These are phyloP conservation scores for Lamprotornis superbus DNA, from an alignment of 2,113 vertebrate genomes.

Conservation along the genomic window DNA sequence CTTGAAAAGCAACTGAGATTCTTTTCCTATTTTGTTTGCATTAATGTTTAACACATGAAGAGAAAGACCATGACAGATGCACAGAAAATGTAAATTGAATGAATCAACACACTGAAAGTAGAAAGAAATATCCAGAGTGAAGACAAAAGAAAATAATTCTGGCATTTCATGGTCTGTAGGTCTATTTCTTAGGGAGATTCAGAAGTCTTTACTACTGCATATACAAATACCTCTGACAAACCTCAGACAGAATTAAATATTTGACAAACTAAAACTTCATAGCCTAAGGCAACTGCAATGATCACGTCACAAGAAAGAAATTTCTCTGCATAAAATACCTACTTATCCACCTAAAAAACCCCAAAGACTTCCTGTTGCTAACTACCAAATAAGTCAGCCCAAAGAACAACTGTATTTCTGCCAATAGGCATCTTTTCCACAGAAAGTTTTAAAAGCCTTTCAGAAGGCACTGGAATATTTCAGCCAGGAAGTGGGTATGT, in stretches of 20 bases:
- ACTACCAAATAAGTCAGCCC: not conserved
- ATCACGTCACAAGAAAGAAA: not conserved
- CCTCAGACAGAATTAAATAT: not conserved
- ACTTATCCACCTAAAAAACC: not conserved
- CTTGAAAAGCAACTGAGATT: not conserved
- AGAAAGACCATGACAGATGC: not conserved
- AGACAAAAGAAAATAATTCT: not conserved
- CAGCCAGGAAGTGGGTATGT: accelerated
- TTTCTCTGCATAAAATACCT: not conserved
- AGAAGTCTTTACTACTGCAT: not conserved
- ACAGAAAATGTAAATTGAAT: not conserved
- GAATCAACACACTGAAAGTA: not conserved
- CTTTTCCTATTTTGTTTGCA: not conserved
- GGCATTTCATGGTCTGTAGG: not conserved
- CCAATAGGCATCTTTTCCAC: not conserved
- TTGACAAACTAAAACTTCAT: not conserved
- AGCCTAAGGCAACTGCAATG: not conserved
- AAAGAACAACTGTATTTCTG: not conserved
- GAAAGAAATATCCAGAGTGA: not conserved
- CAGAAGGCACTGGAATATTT: not conserved
- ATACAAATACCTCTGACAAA: not conserved
- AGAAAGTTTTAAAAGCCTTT: not conserved
- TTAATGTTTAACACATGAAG: not conserved
- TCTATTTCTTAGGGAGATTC: not conserved
- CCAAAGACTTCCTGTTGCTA: not conserved